Evolutionary conservation across 1,140 invertebrate genomes (phyloP), one percentile per base, ranked within the genome.

Genomic region (Caenorhabditis latens): DNA sequence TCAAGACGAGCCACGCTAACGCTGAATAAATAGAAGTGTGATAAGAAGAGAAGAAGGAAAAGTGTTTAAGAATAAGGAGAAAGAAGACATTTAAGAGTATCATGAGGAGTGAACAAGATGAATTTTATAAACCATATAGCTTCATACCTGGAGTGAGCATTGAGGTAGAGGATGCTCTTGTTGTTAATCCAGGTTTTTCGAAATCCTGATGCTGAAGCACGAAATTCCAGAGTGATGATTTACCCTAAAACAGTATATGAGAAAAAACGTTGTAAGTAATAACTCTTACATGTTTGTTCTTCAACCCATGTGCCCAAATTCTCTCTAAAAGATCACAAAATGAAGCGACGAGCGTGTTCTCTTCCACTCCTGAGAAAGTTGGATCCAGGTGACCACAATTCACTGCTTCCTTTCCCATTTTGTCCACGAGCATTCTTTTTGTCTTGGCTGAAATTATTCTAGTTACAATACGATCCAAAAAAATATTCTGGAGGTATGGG

Each of bases 231-330:
- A 92, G 87, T 11, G 91, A 90, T 0, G 91, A 92, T 91, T 93
- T 92, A 42, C 91, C 91, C 90, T 91, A 11, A 90, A 87, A 24
- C 7, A n/a, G 21, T 24, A 42, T 67, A 83, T 46, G 24, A 61
- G 58, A 90, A 65, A 46, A 88, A 43, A 63, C 5, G 24, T 46
- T 9, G 6, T 43, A 40, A 67, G 11, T 19, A 13, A 46, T 24
- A 43, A 46, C 67, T 50, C 63, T 84, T 89, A 95, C 95, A 93
- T 98, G 96, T 93, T 98, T 99, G 58, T 95, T 96, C 92, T 98
- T 96, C 21, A 99, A 93, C 0, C 98, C 98, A 93, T 99, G 98
- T 2, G 96, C 96, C 98, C 98, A 99, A 61, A 99, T 96, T 89
- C 98, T 94, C 93, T 99, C 98, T 16, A 99, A 93, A 53, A 99